Evolutionary conservation across 37 sponge, comb jelly and placozoan species (phyloP).

Genomic region (Amphimedon queenslandica): DNA sequence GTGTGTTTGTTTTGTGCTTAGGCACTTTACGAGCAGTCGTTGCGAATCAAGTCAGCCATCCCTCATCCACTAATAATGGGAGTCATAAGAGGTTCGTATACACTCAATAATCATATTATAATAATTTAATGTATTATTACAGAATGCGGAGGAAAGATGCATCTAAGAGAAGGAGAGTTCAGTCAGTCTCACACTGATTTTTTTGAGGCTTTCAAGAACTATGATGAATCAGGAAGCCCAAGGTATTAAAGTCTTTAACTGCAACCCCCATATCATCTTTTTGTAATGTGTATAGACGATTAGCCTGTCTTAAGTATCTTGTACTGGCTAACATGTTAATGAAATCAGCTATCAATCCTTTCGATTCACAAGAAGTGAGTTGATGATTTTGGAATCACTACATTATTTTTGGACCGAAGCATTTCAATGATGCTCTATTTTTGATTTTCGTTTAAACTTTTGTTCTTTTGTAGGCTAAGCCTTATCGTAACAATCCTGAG

Average conservation of each 20-base stretch:
- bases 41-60: slow-evolving; percentile 95
- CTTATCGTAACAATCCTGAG: slow-evolving; percentile 91
- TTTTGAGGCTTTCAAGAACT: slow-evolving; percentile 98
- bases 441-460: not conserved
- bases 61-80: slow-evolving; percentile 99
- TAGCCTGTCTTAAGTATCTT: slow-evolving; percentile 93
- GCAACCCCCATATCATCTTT: not conserved
- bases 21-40: slow-evolving; percentile 90
- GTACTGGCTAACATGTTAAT: slow-evolving; percentile 97
- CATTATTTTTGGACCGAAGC: too few relatives aligned
- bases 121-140: not conserved
- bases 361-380: slow-evolving; percentile 91
- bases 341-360: slow-evolving; percentile 96
- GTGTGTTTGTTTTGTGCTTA: not conserved
- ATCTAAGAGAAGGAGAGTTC: slow-evolving; percentile 90
- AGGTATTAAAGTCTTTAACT: slow-evolving; percentile 47
- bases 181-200: slow-evolving; percentile 95
- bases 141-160: slow-evolving; percentile 99
- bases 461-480: slow-evolving; percentile 67
- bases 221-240: slow-evolving; percentile 95
- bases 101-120: not conserved
- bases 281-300: slow-evolving; percentile 37
- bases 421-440: not conserved
- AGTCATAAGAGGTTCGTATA: slow-evolving; percentile 84
- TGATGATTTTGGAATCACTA: too few relatives aligned